phyloP scores from a whole-genome alignment of 2,113 vertebrate genomes.

The Verasper variegatus region DNA sequence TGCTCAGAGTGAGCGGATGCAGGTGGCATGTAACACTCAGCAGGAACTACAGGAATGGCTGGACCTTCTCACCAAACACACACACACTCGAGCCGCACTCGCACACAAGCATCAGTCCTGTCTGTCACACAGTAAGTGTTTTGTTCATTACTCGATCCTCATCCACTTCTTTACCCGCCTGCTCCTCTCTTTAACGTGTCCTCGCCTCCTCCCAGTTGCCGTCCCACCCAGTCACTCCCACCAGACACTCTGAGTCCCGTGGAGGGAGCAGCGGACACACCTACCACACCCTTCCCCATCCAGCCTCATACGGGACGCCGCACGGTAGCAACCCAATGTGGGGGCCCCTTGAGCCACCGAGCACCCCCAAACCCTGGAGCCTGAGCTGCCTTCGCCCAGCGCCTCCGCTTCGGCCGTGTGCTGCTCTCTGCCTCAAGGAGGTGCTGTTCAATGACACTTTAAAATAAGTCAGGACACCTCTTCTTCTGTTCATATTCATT shows the following conservation, averaged over 20 bases:
- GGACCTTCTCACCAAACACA: constrained; percentile 90
- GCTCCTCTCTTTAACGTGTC: neutral
- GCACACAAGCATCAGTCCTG: constrained; percentile 87
- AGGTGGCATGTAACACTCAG: constrained; percentile 91
- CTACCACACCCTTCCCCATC: constrained; percentile 93
- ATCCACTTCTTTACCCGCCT: neutral
- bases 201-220: constrained; percentile 84
- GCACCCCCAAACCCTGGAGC: constrained; percentile 95
- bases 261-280: constrained; percentile 80
- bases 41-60: constrained; percentile 95
- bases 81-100: constrained; percentile 86
- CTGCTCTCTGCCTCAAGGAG: constrained; percentile 96
- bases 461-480: neutral
- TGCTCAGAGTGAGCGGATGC: constrained; percentile 90
- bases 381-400: constrained; percentile 97
- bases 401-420: constrained; percentile 91
- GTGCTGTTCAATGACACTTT: constrained; percentile 68
- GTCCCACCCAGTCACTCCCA: constrained; percentile 88
- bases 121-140: constrained; percentile 90
- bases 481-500: neutral
- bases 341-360: constrained; percentile 93
- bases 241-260: constrained; percentile 90
- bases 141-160: neutral
- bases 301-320: constrained; percentile 84
- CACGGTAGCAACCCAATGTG: constrained; percentile 87